Base-by-base conservation (phyloP, 2,888 invertebrate species). In the Drosophila cyrtoloma region DNA sequence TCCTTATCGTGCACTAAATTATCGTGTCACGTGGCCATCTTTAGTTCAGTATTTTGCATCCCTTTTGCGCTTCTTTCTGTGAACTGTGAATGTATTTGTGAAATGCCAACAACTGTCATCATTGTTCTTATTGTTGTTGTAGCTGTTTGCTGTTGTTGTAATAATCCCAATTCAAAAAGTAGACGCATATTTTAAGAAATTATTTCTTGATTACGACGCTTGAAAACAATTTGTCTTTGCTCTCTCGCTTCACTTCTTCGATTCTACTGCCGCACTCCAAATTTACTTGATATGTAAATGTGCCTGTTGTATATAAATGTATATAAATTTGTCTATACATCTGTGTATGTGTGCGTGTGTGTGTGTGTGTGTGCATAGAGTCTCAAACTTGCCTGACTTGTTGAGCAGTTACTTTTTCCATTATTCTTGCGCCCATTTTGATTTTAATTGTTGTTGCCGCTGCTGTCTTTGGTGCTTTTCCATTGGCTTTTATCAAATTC, bases 81-180 rank as follows among this genome's bases (percentile, higher is more conserved):
- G 26, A 61, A 53, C 61, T 77, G 66, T 72, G 52, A 60, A 53
- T 81, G 66, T 78, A 64, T 79, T 82, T 60, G 83, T 82, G 16
- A 82, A 79, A 79, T 82, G 75, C 83, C 83, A 79, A 66, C 69
- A 79, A 82, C 75, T 82, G 79, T 75, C 55, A 75, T 75, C 80
- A 61, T 66, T 82, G 71, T 80, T 67, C 44, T 73, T 82, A 53
- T 68, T 62, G 57, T 50, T 65, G 44, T 58, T 56, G 37, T 37
- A 62, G 44, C 42, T 66, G 69, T 65, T 66, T 74, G 35, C 16
- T 82, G 60, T 83, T 90, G 73, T 86, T 89, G 90, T 90, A 91
- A 87, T 87, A 91, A 91, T 90, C 84, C 89, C 79, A 81, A 91
- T 89, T 89, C 91, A 91, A 87, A 91, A 91, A 90, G 89, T 91